These are phyloP conservation scores for Argyresthia goedartella DNA, from an alignment of 2,888 invertebrate species.

Conservation along the genomic window DNA sequence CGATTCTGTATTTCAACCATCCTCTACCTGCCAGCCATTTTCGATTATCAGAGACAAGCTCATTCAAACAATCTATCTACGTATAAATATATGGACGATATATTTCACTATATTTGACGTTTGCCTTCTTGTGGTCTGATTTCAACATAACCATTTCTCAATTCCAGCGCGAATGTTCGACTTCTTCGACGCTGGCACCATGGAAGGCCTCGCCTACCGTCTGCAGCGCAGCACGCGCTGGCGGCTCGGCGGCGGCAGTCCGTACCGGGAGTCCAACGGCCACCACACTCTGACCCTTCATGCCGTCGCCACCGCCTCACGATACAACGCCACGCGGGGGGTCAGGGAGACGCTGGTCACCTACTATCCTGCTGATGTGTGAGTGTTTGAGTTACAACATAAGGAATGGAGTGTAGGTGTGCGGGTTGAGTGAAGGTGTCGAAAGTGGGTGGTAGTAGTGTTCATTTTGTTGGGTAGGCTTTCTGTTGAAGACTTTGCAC, in stretches of 20 bases:
- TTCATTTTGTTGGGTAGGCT: neutral
- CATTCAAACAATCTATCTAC: no score
- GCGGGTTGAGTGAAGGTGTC: no score
- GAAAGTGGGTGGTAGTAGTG: neutral
- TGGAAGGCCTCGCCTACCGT: slow-evolving; percentile 92
- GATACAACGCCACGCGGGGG: slow-evolving; percentile 61
- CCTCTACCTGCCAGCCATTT: no score
- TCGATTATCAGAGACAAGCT: no score
- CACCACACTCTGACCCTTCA: slow-evolving; percentile 76
- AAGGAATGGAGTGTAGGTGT: neutral
- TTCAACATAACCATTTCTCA: neutral
- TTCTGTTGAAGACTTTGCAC: neutral
- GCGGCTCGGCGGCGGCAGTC: slow-evolving; percentile 68
- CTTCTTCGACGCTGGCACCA: slow-evolving; percentile 92
- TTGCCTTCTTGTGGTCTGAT: no score
- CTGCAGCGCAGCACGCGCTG: slow-evolving; percentile 75
- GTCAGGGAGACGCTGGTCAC: slow-evolving; percentile 79
- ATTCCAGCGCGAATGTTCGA: slow-evolving; percentile 91
- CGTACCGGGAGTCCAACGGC: slow-evolving; percentile 39
- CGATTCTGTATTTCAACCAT: no score
- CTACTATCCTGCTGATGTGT: slow-evolving; percentile 91
- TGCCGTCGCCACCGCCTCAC: slow-evolving; percentile 56
- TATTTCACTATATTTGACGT: no score
- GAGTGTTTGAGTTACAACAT: slow-evolving; percentile 66
- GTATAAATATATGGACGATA: no score